Evolutionary conservation across 1,140 invertebrate species (phyloP).

Genomic region (Pinna nobilis): DNA sequence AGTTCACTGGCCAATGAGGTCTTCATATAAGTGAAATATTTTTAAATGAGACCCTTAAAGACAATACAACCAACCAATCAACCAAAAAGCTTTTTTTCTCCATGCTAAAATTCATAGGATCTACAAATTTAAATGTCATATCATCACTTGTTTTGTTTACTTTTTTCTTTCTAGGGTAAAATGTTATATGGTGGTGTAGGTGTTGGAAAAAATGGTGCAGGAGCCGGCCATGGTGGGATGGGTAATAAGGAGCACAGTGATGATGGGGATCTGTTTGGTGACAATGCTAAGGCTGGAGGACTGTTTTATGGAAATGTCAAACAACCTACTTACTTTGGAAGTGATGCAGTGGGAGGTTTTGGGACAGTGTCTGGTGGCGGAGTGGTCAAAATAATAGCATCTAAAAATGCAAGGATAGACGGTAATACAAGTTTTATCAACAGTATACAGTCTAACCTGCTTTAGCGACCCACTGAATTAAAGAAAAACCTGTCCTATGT

Average conservation of each 20-base stretch:
- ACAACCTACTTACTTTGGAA: slow-evolving; percentile 46
- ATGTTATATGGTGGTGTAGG: slow-evolving; percentile 32
- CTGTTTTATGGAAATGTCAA: slow-evolving; percentile 54
- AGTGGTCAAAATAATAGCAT: slow-evolving; percentile 50
- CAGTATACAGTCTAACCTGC: no score
- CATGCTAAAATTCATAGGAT: no score
- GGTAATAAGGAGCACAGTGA: no score
- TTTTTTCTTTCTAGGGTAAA: slow-evolving; percentile 2
- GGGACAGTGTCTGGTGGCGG: slow-evolving; percentile 51
- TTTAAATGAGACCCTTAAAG: no score
- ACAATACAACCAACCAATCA: no score
- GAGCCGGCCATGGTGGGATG: slow-evolving; percentile 63
- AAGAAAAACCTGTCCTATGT: no score
- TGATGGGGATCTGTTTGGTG: no score
- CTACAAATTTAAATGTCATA: no score
- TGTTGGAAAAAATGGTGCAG: slow-evolving; percentile 44
- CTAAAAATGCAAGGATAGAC: slow-evolving; percentile 45
- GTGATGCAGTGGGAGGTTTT: slow-evolving; percentile 39
- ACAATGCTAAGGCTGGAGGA: slow-evolving; percentile 31
- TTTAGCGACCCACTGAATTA: no score
- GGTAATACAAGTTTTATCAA: slow-evolving; percentile 39
- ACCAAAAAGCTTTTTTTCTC: no score
- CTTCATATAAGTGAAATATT: no score
- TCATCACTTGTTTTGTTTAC: neutral
- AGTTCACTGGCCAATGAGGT: no score